phyloP scores from a whole-genome alignment of 1,140 invertebrate species.

The Scylla paramamosain region DNA sequence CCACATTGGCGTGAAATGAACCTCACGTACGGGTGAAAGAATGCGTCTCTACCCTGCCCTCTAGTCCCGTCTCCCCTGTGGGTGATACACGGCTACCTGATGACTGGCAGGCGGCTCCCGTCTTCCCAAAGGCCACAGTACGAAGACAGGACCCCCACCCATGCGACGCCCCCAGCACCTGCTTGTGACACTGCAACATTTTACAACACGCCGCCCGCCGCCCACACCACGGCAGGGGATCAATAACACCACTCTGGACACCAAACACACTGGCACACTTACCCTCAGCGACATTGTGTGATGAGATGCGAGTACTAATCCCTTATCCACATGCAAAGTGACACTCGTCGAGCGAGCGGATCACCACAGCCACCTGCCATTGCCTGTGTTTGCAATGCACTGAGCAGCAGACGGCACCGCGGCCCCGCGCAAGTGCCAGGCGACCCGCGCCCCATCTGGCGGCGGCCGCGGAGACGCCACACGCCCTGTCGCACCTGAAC shows the following conservation, averaged over 20 bases:
- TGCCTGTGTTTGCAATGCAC: slow-evolving; percentile 67
- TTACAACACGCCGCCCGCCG: neutral
- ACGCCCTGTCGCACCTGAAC: neutral
- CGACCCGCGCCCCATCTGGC: slow-evolving; percentile 33
- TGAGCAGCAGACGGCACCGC: slow-evolving; percentile 68
- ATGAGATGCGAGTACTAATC: slow-evolving; percentile 57
- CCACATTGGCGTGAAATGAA: too few species aligned
- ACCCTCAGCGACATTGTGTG: slow-evolving; percentile 72
- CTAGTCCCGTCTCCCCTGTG: too few species aligned
- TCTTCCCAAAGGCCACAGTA: neutral
- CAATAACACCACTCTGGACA: neutral
- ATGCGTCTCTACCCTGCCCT: too few species aligned
- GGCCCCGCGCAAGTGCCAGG: slow-evolving; percentile 27
- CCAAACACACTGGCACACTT: neutral
- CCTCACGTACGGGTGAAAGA: too few species aligned
- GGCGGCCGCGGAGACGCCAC: neutral
- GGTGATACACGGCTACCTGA: neutral
- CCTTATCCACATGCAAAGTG: slow-evolving; percentile 62
- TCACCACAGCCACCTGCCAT: slow-evolving; percentile 65
- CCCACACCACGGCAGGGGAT: neutral
- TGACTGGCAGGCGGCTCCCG: neutral
- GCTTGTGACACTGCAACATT: neutral
- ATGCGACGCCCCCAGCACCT: neutral
- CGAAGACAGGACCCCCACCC: neutral
- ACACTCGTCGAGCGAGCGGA: slow-evolving; percentile 53